Percentiles rank a stretch among this genome's conserved stretches.
Conservation (phyloP, 1,140 invertebrate species). For the Coptotermes formosanus region DNA sequence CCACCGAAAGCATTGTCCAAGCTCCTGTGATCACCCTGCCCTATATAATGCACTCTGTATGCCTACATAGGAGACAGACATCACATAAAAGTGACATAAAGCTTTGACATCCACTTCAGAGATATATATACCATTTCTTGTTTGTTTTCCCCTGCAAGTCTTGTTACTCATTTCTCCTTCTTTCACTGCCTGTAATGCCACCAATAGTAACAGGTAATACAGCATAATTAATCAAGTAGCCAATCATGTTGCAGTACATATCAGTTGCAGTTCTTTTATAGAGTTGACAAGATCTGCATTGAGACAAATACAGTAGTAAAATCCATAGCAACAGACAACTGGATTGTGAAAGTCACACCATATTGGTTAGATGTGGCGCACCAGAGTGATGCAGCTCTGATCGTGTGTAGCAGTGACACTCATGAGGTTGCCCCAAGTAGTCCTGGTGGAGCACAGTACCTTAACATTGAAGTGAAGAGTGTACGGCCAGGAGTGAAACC, state of each 20-base stretch:
- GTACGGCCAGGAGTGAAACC: slow-evolving; percentile 39
- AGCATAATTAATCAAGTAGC: no score
- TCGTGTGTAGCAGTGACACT: slow-evolving; percentile 70
- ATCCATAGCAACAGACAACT: slow-evolving; percentile 79
- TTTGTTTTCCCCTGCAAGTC: no score
- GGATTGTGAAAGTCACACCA: slow-evolving; percentile 82
- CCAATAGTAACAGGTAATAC: no score
- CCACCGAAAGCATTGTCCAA: no score
- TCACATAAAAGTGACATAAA: no score
- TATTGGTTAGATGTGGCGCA: slow-evolving; percentile 73
- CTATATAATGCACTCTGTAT: no score
- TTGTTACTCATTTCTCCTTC: no score
- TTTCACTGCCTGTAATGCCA: no score
- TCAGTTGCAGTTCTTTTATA: slow-evolving; percentile 47
- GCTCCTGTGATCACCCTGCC: no score
- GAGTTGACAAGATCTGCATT: slow-evolving; percentile 73
- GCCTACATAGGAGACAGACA: no score
- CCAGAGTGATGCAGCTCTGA: slow-evolving; percentile 73
- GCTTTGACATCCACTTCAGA: no score
- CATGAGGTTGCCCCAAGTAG: slow-evolving; percentile 62
- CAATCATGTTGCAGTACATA: not conserved
- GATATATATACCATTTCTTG: no score
- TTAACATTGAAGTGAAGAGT: slow-evolving; percentile 77
- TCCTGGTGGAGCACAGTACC: slow-evolving; percentile 69
- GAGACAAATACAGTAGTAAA: slow-evolving; percentile 65